phyloP scores from a whole-genome alignment of 2,113 vertebrate species.

The Thinocorus orbignyianus region DNA sequence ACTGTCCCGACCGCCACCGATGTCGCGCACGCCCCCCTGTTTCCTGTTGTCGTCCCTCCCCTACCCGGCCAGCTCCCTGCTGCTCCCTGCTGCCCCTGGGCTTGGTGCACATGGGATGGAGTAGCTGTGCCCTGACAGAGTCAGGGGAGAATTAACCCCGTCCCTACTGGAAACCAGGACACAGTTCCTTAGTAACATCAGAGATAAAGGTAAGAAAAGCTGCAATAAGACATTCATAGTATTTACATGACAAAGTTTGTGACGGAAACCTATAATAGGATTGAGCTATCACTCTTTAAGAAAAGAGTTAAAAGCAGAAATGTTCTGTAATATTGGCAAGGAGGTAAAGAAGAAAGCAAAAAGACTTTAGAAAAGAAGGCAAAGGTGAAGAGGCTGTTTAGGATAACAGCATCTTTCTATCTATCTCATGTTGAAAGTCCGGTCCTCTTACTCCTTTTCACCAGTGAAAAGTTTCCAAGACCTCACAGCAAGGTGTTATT shows the following conservation, averaged over 20 bases:
- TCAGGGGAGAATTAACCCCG: too few species aligned
- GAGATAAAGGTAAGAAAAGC: neutral
- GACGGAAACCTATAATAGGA: neutral
- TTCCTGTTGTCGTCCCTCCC: too few species aligned
- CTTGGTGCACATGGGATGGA: too few species aligned
- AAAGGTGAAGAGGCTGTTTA: neutral
- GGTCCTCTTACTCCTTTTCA: neutral
- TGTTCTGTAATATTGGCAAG: neutral
- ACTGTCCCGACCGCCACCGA: too few species aligned
- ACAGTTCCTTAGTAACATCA: neutral
- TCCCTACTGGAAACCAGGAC: too few species aligned
- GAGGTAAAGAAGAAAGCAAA: neutral
- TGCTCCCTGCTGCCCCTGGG: too few species aligned
- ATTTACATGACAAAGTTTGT: neutral
- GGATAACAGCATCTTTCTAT: neutral
- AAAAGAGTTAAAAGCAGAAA: neutral
- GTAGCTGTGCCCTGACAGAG: too few species aligned
- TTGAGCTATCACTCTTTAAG: neutral
- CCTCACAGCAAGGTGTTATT: neutral
- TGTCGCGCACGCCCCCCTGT: too few species aligned
- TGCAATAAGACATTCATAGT: neutral
- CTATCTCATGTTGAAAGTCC: fast-evolving
- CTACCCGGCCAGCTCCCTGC: too few species aligned
- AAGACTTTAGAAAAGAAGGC: neutral
- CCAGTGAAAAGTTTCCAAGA: neutral